phyloP scores from a whole-genome alignment of 2,113 vertebrate species.

The Rallus limicola region DNA sequence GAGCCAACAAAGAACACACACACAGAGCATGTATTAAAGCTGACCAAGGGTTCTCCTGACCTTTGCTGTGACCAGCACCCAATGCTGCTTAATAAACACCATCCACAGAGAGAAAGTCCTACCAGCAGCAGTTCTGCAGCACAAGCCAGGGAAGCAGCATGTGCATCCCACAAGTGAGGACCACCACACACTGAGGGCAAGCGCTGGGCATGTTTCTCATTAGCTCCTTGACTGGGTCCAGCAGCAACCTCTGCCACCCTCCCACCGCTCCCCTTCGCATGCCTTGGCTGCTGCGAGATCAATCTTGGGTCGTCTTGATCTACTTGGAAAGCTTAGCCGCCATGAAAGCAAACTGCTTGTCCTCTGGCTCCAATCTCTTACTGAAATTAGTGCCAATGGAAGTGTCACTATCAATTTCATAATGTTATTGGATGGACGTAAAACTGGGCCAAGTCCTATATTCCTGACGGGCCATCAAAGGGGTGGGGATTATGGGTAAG shows the following conservation, averaged over 20 bases:
- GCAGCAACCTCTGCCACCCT: not conserved
- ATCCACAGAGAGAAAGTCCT: not conserved
- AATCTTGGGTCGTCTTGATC: constrained; percentile 63
- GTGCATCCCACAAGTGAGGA: not conserved
- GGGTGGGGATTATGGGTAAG: constrained; percentile 76
- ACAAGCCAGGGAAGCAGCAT: not conserved
- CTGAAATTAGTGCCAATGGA: constrained; percentile 78
- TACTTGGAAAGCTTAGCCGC: constrained; percentile 70
- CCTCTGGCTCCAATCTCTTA: constrained; percentile 76
- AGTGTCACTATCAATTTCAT: constrained; percentile 83
- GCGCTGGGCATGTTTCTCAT: not conserved
- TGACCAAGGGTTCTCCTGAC: not conserved
- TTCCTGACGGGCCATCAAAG: constrained; percentile 75
- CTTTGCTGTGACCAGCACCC: not conserved
- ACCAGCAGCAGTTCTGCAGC: not conserved
- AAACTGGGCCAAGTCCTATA: constrained; percentile 71
- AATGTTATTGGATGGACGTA: constrained; percentile 77
- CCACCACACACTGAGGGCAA: not conserved
- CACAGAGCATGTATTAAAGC: accelerated
- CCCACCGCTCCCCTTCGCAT: not conserved
- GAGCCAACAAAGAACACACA: not conserved
- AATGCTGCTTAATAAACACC: not conserved
- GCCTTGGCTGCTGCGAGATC: constrained; percentile 25
- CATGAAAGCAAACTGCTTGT: constrained; percentile 70
- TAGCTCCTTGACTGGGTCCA: not conserved